Base-by-base conservation (phyloP, 1,140 invertebrate species). In the Caerostris extrusa region DNA sequence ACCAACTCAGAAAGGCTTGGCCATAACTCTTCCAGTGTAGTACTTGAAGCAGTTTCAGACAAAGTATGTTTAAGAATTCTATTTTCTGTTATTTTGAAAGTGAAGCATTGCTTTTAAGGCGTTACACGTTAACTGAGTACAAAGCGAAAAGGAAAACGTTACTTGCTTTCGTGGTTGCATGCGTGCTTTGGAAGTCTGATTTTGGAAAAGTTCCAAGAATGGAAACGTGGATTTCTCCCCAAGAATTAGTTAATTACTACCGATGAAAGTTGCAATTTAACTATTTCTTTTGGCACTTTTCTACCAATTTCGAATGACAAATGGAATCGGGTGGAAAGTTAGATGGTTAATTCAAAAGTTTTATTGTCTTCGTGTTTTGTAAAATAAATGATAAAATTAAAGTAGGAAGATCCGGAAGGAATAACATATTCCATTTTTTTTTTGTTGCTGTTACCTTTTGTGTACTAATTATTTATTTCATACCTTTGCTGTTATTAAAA, bases 191-290 rank as follows among this genome's bases (percentile, higher is more conserved):
- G 34, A 34, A 34, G 0, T 34, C 34, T 4, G 10, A 50, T 77
- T 77, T 77, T 77, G 71, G 71, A 77, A 77, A 5, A 12, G 5
- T 77, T 77, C 71, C 71, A 77, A 67, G 50, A 53, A 77, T 34
- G 34, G 71, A 77, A n/a, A 77, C 34, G 8, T 77, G 71, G 14
- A 77, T 8, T 77, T 77, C 50, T 50, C 34, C 34, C 34, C 34
- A 12, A 3, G 10, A 53, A 77, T 19, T 12, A 34, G 50, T 64
- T 77, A 77, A 77, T 77, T 77, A 34, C 8, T 50, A 50, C 14
- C 7, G 4, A 5, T 8, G 19, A 77, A 77, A 12, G 50, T 77
- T 4, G 34, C 3, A 77, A 77, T 34, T 12, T 12, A 50, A 67
- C 8, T 77, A 77, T 77, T 77, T 77, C 71, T 77, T 77, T 77